A percentile compares a stretch with the other conserved stretches of the same genome.
Conservation (phyloP, 1,140 invertebrate genomes). For the Drosophila tani region DNA sequence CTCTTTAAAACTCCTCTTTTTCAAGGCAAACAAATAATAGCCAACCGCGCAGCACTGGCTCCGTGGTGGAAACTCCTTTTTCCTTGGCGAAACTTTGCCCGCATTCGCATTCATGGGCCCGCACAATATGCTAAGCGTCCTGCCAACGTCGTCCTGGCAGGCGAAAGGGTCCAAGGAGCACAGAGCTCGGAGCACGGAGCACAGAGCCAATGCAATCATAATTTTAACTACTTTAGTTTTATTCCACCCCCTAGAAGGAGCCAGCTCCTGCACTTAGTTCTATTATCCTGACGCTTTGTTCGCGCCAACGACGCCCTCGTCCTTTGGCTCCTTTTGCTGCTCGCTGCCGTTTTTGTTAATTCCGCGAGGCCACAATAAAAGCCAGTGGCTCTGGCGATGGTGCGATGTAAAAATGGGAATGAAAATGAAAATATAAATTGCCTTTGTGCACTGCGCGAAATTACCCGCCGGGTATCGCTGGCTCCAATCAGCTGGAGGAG, state of each 20-base stretch:
- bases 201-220: conserved; percentile 75
- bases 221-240: conserved; percentile 82
- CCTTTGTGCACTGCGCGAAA: conserved; percentile 65
- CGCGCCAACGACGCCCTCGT: conserved; percentile 24
- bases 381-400: conserved; percentile 35
- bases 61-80: conserved; percentile 1
- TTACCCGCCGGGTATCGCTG: conserved; percentile 13
- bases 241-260: conserved; percentile 39
- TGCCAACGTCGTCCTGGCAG: conserved; percentile 12
- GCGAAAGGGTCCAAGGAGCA: conserved; percentile 3
- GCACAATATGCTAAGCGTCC: conserved; percentile 75
- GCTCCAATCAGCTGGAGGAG: conserved; percentile 2
- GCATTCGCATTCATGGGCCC: conserved; percentile 73
- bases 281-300: conserved; percentile 72
- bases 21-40: background rate
- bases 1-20: background rate
- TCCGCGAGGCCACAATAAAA: conserved; percentile 67
- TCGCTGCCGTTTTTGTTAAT: conserved; percentile 64
- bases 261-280: conserved; percentile 64
- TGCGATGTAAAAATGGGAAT: conserved; percentile 26
- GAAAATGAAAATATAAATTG: conserved; percentile 78
- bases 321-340: conserved; percentile 18
- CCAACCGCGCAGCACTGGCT: conserved; percentile 22
- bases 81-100: conserved; percentile 34
- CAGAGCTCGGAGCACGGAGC: background rate